Base-by-base conservation (phyloP, 2,113 vertebrate species). In the Sinocyclocheilus grahami region DNA sequence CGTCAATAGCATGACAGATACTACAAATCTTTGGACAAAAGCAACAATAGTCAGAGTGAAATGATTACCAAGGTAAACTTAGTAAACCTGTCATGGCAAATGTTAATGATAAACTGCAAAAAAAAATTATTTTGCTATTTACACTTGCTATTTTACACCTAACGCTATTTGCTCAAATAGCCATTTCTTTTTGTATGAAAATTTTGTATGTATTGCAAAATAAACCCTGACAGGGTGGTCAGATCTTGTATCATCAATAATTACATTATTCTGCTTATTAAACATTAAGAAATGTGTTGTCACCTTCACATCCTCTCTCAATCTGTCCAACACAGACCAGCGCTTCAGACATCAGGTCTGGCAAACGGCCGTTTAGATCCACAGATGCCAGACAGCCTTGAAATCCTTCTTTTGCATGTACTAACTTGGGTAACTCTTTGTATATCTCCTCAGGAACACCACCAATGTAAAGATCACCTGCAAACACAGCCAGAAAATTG, bases 231-330 rank as follows among this genome's bases (percentile, higher is more conserved):
- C 13, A 63, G 63, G 24, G 24, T 16, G 63, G 3, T 67, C 27
- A 67, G 13, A 30, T 7, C 24, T 16, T 67, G 12, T 67, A 30
- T 13, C 24, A 14, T 30, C 13, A 30, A 30, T 67, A 30, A 30
- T 67, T 67, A 16, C 13, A 67, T 7, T 7, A 67, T 30, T 30
- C 37, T 2, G 9, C 20, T 11, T 20, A 42, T 42, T 20, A 10
- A 2, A 71, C 2, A 69, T 16, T 33, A 58, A 7, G 2, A 27
- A 27, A 16, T 18, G 16, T 60, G 42, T 95, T 37, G 5, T 37
- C 37, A 99, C 98, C 98, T 98, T 99, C 98, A 89, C 98, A 99
- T 90, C 97, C 97, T 93, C 97, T 96, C 93, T 99, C 98, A 90
- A 99, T 99, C 89, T 98, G 97, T 16, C 98, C 98, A 74, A 97